Evolutionary conservation across 2,888 invertebrate species (phyloP).

Genomic region (Caenorhabditis sp.): DNA sequence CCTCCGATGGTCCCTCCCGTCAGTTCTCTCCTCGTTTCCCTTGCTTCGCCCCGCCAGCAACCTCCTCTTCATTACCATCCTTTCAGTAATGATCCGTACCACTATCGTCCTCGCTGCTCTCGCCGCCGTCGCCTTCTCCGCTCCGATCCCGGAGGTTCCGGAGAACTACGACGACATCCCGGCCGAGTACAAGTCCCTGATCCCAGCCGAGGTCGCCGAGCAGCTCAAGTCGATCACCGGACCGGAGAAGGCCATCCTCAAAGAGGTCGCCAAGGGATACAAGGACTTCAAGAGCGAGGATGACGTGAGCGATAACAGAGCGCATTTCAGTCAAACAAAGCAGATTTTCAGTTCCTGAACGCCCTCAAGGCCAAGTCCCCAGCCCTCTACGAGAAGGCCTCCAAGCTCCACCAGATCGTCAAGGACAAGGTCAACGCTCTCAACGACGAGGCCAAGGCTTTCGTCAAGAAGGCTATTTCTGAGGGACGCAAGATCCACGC

Average conservation of each 20-base stretch:
- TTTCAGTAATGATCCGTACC: conserved; percentile 60
- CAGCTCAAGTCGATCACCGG: conserved; percentile 75
- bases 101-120: conserved; percentile 59
- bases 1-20: not conserved
- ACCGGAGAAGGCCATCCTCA: conserved; percentile 74
- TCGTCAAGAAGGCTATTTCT: conserved; percentile 73
- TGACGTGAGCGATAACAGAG: conserved; percentile 47
- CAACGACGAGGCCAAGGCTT: conserved; percentile 72
- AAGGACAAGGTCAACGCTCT: conserved; percentile 70
- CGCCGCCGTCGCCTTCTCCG: conserved; percentile 59
- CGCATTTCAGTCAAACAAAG: not conserved
- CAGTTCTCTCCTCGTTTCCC: not conserved
- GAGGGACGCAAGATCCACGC: conserved; percentile 71
- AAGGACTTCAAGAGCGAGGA: conserved; percentile 67
- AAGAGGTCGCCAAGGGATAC: conserved; percentile 73
- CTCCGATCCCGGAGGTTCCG: conserved; percentile 65
- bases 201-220: conserved; percentile 75
- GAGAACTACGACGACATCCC: conserved; percentile 72
- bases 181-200: conserved; percentile 73
- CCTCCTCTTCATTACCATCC: not conserved
- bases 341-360: conserved; percentile 64
- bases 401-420: conserved; percentile 68
- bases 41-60: not conserved
- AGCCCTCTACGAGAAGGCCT: conserved; percentile 73
- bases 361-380: conserved; percentile 75